Conservation (phyloP, 1,140 invertebrate species). For the Theocolax elegans region DNA sequence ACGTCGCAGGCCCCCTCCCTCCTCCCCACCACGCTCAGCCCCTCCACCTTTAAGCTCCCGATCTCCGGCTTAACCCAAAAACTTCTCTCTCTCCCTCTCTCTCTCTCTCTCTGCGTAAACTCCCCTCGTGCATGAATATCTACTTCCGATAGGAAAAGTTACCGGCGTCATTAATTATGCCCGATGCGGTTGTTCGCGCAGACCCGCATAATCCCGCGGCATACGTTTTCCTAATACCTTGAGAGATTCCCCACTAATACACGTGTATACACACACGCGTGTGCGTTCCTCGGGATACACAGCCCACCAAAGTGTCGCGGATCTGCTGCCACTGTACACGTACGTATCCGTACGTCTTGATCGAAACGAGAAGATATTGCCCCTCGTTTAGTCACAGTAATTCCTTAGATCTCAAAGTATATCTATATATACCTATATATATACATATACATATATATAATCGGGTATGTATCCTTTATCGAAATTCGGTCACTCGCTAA, state of each 20-base stretch:
- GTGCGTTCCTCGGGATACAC: not conserved
- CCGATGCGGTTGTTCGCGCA: conserved; percentile 42
- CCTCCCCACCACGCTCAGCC: not conserved
- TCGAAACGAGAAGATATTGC: conserved; percentile 37
- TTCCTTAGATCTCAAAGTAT: too few relatives aligned
- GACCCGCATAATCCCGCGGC: conserved; percentile 41
- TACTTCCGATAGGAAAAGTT: conserved; percentile 47
- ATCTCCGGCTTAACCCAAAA: conserved; percentile 48
- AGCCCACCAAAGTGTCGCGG: too few relatives aligned
- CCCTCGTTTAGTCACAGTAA: too few relatives aligned
- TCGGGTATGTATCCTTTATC: too few relatives aligned
- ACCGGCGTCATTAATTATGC: conserved; percentile 44
- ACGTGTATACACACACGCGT: conserved; percentile 28
- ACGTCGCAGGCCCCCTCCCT: conserved; percentile 3
- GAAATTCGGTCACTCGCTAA: not conserved
- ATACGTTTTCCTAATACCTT: conserved; percentile 42
- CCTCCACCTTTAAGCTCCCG: conserved; percentile 26
- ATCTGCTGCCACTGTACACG: too few relatives aligned
- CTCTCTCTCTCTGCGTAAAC: conserved; percentile 46
- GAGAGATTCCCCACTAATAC: conserved; percentile 31
- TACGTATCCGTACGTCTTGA: conserved; percentile 28
- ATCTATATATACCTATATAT: too few relatives aligned
- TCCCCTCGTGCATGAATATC: conserved; percentile 46
- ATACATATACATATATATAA: too few relatives aligned
- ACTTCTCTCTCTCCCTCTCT: too few relatives aligned